phyloP scores from a whole-genome alignment of 2,797 vertebrate genomes.

The Carapus acus region DNA sequence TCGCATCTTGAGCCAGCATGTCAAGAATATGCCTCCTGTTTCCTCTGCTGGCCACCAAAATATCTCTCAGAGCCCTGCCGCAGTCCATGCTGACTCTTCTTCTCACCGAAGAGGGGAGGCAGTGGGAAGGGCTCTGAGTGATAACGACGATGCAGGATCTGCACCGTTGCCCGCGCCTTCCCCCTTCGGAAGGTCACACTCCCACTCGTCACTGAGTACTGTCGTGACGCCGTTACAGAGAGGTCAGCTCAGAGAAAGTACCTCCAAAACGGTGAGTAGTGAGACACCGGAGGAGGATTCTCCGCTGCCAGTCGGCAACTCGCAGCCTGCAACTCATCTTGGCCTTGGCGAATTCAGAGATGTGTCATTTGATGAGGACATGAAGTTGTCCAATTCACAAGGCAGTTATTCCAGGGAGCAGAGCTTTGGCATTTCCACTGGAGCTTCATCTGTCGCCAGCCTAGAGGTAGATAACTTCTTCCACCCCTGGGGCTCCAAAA shows the following conservation, averaged over 20 bases:
- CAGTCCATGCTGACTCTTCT: constrained; percentile 9
- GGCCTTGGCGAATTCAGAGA: constrained; percentile 59
- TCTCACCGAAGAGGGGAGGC: constrained; percentile 51
- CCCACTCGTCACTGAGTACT: constrained; percentile 58
- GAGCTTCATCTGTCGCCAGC: constrained; percentile 59
- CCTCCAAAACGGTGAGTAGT: constrained; percentile 16
- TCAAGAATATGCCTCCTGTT: constrained; percentile 20
- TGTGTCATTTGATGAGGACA: constrained; percentile 56
- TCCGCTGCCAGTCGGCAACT: background rate
- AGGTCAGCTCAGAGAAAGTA: constrained; percentile 20
- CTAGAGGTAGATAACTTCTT: constrained; percentile 68
- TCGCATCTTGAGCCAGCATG: constrained; percentile 42
- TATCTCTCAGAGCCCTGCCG: constrained; percentile 10
- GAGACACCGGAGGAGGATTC: background rate
- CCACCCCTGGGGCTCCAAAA: constrained; percentile 59
- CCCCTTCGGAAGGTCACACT: constrained; percentile 61
- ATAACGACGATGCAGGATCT: constrained; percentile 29
- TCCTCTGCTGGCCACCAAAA: background rate
- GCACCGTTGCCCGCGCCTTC: constrained; percentile 27
- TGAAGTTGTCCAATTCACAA: constrained; percentile 50
- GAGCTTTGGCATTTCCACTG: constrained; percentile 47
- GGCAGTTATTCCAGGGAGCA: constrained; percentile 46
- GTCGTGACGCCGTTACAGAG: constrained; percentile 45
- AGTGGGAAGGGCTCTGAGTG: constrained; percentile 46
- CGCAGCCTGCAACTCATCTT: constrained; percentile 15